Conservation (phyloP, 2,113 vertebrate genomes). For the Cinclus mexicanus region DNA sequence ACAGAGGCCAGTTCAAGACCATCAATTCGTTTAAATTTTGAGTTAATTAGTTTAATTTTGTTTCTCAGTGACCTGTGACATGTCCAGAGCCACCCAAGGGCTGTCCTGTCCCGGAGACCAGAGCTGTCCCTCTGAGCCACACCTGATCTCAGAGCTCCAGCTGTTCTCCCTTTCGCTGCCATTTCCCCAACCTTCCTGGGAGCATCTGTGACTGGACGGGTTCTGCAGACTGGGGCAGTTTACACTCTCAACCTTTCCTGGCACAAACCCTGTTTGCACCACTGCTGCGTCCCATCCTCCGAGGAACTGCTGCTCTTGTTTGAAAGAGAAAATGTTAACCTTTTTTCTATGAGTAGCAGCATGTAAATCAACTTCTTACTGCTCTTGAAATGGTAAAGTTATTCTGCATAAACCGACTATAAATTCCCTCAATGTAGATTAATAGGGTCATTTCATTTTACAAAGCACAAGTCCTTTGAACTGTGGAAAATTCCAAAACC, state of each 20-base stretch:
- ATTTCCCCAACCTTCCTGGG: background rate
- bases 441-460: background rate
- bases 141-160: background rate
- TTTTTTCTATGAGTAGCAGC: background rate
- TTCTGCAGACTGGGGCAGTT: background rate
- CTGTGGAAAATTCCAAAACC: background rate
- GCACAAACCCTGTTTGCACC: background rate
- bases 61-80: background rate
- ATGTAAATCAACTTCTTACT: background rate
- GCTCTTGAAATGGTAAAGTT: background rate
- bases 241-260: background rate
- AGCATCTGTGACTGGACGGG: background rate
- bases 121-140: background rate
- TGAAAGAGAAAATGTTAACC: background rate
- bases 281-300: background rate
- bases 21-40: background rate
- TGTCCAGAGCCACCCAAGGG: background rate
- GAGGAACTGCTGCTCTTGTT: background rate
- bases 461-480: background rate
- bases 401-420: background rate
- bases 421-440: background rate
- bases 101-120: background rate
- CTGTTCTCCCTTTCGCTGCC: background rate
- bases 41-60: background rate
- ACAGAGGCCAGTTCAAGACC: accelerated